Percentiles rank a stretch among this genome's conserved stretches.
These are phyloP conservation scores for Pollenia angustigena DNA, from an alignment of 2,888 invertebrate species.

Conservation along the genomic window DNA sequence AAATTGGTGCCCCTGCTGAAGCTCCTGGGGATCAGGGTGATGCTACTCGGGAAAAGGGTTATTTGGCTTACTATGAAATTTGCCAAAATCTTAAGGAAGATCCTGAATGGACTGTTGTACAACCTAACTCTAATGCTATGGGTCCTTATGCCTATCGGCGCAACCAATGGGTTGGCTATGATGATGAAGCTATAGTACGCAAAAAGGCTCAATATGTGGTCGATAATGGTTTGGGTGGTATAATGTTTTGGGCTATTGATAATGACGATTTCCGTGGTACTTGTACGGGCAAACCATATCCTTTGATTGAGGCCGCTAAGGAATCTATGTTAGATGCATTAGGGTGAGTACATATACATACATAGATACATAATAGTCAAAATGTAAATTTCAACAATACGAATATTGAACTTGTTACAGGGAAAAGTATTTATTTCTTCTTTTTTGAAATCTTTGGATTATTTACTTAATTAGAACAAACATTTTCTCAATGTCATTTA, in stretches of 20 bases:
- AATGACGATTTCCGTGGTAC: slow-evolving; percentile 97
- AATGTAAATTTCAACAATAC: no score
- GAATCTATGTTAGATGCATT: slow-evolving; percentile 89
- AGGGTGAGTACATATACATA: slow-evolving; percentile 85
- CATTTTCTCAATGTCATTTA: no score
- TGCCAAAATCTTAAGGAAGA: slow-evolving; percentile 92
- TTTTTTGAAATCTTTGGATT: no score
- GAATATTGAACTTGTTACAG: no score
- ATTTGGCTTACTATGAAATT: slow-evolving; percentile 97
- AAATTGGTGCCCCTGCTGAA: slow-evolving; percentile 94
- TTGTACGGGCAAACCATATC: slow-evolving; percentile 94
- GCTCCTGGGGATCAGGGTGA: slow-evolving; percentile 96
- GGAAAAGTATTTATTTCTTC: no score
- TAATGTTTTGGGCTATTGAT: slow-evolving; percentile 90
- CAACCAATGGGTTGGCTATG: slow-evolving; percentile 97
- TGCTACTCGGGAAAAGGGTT: slow-evolving; percentile 96
- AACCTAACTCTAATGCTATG: slow-evolving; percentile 92
- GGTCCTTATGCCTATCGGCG: slow-evolving; percentile 95
- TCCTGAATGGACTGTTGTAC: slow-evolving; percentile 91
- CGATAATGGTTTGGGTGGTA: slow-evolving; percentile 92
- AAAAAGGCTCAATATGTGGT: slow-evolving; percentile 94
- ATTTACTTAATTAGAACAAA: no score
- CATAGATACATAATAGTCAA: background rate
- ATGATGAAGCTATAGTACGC: slow-evolving; percentile 92
- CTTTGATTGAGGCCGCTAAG: slow-evolving; percentile 95